phyloP scores from a whole-genome alignment of 2,888 invertebrate species.

The Cryptus viduatorius region DNA sequence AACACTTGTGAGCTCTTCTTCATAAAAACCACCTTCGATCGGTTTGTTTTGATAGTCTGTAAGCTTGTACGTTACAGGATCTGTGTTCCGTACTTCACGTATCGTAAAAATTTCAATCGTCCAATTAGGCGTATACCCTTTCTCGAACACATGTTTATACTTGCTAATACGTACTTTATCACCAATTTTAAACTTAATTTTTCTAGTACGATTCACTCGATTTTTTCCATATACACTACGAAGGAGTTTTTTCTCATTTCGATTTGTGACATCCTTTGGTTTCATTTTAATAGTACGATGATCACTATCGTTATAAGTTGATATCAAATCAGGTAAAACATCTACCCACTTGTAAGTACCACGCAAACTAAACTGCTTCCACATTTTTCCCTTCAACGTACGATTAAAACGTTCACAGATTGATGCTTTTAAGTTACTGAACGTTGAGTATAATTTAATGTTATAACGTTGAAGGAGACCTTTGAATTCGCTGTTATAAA shows the following conservation, averaged over 20 bases:
- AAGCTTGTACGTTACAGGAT: not conserved
- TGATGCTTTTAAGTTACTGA: conserved; percentile 23
- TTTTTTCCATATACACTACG: not conserved
- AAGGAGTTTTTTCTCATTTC: conserved; percentile 65
- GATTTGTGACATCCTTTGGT: conserved; percentile 77
- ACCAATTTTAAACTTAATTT: not conserved
- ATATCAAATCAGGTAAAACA: conserved; percentile 58
- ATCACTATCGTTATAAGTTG: conserved; percentile 75
- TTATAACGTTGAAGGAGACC: conserved; percentile 30
- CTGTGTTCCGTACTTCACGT: not conserved
- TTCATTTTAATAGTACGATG: conserved; percentile 78
- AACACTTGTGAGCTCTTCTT: not conserved
- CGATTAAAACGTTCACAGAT: not conserved
- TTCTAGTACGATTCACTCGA: not conserved
- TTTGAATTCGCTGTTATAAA: conserved; percentile 66
- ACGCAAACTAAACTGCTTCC: conserved; percentile 67
- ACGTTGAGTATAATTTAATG: conserved; percentile 67
- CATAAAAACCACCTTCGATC: not conserved
- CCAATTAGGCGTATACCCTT: not conserved
- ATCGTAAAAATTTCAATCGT: not conserved
- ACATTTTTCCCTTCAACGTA: conserved; percentile 72
- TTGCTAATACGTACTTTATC: not conserved
- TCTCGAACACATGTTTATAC: too few relatives aligned
- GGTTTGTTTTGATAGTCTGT: not conserved
- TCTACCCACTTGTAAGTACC: conserved; percentile 68